Base-by-base conservation (phyloP, 1,140 invertebrate species). In the Drosophila kepulauana region DNA sequence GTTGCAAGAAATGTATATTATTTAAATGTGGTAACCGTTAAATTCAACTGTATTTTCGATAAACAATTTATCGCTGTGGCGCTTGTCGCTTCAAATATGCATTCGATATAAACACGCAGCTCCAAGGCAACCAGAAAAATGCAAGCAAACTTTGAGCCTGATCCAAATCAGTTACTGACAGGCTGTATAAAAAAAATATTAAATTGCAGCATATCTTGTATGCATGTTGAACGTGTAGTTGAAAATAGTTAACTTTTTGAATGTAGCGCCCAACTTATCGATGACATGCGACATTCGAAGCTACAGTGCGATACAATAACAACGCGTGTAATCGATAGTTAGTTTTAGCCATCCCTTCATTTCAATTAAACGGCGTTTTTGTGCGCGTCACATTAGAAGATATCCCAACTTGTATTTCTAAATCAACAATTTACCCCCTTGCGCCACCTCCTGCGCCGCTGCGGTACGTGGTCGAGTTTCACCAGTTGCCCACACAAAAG, bases 281-380 rank as follows among this genome's bases (percentile, higher is more conserved):
- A 57, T 57, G 6, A 16, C 35, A 48, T 7, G n/a, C 7, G 7
- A 1, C 35, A 48, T 7, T 5, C 7, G 7, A n/a, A 46, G 41
- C 25, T n/a, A 38, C n/a, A 11, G 35, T 38, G 5, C 33, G 7
- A 33, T 3, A 46, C 48, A n/a, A 46, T 46, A 52, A 33, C 25
- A 0, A 7, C 5, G n/a, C 25, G 0, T 11, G 28, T 13, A 56
- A 56, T 74, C 71, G 71, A 74, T 74, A 56, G n/a, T 5, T 13
- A 10, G 30, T 56, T 38, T n/a, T 20, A 74, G 15, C 49, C 64
- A 69, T 48, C 57, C 57, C 48, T 69, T 56, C 13, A 62, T 74
- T 74, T 74, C 71, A 74, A 74, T 74, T 74, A 78, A 79, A 78
- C 77, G 75, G 58, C 46, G 33, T 63, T 73, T 77, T 77, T 67